Evolutionary conservation across 2,113 vertebrate genomes (phyloP).

Genomic region (Poeciliopsis retropinna): DNA sequence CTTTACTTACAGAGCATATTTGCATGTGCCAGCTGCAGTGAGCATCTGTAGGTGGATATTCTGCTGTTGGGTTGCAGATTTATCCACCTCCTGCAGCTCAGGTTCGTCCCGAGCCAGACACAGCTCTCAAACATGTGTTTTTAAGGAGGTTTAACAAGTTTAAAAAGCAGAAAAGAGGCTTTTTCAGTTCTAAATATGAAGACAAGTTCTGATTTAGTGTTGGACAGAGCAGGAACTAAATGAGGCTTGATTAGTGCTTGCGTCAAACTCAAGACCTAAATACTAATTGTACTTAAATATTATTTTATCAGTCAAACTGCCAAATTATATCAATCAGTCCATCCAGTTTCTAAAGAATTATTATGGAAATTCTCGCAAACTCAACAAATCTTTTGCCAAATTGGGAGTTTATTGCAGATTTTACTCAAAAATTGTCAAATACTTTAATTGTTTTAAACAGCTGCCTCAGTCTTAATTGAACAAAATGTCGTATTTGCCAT

Average conservation of each 20-base stretch:
- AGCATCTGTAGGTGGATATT: constrained; percentile 11
- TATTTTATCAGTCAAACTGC: no score
- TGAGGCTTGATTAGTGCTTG: constrained; percentile 65
- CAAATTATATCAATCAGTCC: no score
- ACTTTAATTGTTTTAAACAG: no score
- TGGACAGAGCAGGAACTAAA: constrained; percentile 54
- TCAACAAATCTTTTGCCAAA: no score
- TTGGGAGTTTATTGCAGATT: no score
- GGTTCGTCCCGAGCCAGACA: constrained; percentile 18
- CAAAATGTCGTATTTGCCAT: no score
- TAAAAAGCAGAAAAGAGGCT: constrained; percentile 12
- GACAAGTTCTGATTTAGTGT: constrained; percentile 16
- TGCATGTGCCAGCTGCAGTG: constrained; percentile 16
- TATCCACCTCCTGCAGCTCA: constrained; percentile 5
- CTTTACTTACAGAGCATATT: constrained; percentile 13
- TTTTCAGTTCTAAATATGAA: constrained; percentile 32
- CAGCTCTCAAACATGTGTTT: constrained; percentile 14
- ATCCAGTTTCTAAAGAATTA: no score
- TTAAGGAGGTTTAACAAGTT: constrained; percentile 6
- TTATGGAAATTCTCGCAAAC: no score
- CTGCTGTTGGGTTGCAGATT: constrained; percentile 16
- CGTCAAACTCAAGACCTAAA: no score
- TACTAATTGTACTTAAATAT: no score
- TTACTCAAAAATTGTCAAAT: no score
- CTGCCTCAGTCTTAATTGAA: no score